Percentiles rank a stretch among this genome's conserved stretches.
Conservation (phyloP, 2,888 invertebrate species). For the Dione vanillae region DNA sequence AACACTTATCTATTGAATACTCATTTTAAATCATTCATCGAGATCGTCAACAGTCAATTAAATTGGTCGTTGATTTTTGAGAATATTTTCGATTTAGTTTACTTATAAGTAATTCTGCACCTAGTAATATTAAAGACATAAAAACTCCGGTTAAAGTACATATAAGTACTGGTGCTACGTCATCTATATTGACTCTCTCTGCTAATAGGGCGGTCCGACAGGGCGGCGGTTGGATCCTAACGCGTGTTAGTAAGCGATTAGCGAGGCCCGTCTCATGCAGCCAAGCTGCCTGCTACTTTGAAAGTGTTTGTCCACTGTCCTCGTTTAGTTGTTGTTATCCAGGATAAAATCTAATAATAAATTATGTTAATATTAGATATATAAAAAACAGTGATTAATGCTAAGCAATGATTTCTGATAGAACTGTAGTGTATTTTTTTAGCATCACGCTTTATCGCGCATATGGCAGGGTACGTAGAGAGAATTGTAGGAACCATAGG, state of each 20-base stretch:
- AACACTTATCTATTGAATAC: no score
- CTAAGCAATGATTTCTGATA: no score
- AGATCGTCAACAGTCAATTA: not conserved
- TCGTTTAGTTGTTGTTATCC: constrained; percentile 59
- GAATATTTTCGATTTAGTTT: constrained; percentile 48
- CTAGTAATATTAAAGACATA: constrained; percentile 60
- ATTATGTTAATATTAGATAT: no score
- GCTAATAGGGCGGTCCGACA: constrained; percentile 69
- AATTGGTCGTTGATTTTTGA: not conserved
- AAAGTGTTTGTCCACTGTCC: constrained; percentile 65
- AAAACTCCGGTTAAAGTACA: constrained; percentile 56
- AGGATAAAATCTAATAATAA: constrained; percentile 57
- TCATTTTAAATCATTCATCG: not conserved
- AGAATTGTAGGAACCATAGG: no score
- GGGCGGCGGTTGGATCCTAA: constrained; percentile 59
- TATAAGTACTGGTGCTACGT: constrained; percentile 60
- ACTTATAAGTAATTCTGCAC: constrained; percentile 57
- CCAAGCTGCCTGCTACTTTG: constrained; percentile 61
- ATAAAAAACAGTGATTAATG: no score
- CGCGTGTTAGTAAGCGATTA: constrained; percentile 56
- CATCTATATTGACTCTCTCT: constrained; percentile 68
- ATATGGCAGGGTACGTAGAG: no score
- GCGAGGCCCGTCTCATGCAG: constrained; percentile 65
- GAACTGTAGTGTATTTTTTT: no score
- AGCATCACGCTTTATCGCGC: no score